phyloP scores from a whole-genome alignment of 2,888 invertebrate genomes.

The Cosmia trapezina region DNA sequence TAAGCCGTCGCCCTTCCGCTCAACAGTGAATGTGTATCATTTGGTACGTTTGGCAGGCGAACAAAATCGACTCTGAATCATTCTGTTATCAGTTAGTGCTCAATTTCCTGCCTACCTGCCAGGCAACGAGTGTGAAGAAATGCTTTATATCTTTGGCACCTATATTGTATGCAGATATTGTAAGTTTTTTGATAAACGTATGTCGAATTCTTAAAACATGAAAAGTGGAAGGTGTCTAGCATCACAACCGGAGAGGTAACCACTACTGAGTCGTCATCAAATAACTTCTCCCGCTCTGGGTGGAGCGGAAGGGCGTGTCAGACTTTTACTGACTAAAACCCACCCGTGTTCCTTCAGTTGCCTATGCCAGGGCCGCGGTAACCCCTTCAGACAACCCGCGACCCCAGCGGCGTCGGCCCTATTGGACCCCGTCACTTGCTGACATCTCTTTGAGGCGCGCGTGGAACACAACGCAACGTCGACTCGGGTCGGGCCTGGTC shows the following conservation, averaged over 20 bases:
- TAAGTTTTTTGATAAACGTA: constrained; percentile 21
- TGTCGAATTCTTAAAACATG: constrained; percentile 45
- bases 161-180: constrained; percentile 32
- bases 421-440: too few species aligned
- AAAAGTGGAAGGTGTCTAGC: constrained; percentile 33
- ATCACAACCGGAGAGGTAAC: constrained; percentile 1
- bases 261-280: not conserved
- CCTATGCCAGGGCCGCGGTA: too few species aligned
- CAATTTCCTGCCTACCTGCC: constrained; percentile 37
- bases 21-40: constrained; percentile 26
- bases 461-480: too few species aligned
- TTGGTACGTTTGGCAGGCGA: constrained; percentile 31
- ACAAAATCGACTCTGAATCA: constrained; percentile 44
- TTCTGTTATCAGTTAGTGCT: constrained; percentile 35
- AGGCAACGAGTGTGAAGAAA: constrained; percentile 34
- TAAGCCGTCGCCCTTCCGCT: constrained; percentile 46
- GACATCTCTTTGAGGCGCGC: too few species aligned
- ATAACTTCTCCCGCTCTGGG: too few species aligned
- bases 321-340: too few species aligned
- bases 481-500: too few species aligned
- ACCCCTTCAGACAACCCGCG: too few species aligned
- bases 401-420: too few species aligned
- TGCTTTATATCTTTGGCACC: not conserved
- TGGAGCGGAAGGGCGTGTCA: too few species aligned
- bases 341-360: too few species aligned